Evolutionary conservation across 2,113 vertebrate genomes (phyloP).

Genomic region (Parotia lawesii): DNA sequence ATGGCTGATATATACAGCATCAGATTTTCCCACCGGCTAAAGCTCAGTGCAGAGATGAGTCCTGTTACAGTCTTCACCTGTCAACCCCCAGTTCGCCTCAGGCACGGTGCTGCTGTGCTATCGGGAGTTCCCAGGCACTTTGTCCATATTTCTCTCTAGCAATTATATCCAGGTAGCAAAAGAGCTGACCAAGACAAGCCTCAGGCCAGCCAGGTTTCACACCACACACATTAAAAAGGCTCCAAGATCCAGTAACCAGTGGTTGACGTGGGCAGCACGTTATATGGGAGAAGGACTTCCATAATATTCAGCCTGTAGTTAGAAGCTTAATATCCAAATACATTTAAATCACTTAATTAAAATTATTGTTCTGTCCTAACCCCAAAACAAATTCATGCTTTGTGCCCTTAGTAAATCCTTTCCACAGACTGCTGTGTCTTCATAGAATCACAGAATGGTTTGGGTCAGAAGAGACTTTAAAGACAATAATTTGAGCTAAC

Average conservation of each 20-base stretch:
- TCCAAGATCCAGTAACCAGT: background rate
- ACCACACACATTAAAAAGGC: background rate
- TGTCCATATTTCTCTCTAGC: background rate
- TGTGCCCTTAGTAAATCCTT: background rate
- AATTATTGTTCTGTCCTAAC: background rate
- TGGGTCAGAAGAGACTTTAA: background rate
- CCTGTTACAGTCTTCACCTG: background rate
- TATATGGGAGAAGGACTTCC: background rate
- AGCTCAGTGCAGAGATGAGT: background rate
- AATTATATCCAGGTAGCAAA: background rate
- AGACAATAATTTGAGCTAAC: background rate
- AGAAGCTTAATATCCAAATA: background rate
- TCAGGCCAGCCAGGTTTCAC: background rate
- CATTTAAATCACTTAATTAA: background rate
- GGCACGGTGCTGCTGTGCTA: rapidly evolving
- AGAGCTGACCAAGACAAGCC: background rate
- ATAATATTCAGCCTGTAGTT: background rate
- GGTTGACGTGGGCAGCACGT: rapidly evolving
- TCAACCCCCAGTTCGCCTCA: background rate
- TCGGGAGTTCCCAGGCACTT: background rate
- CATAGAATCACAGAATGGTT: background rate
- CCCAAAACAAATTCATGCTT: background rate
- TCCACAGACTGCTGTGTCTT: background rate
- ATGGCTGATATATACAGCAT: background rate
- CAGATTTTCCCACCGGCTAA: background rate